Evolutionary conservation across 2,797 vertebrate species (phyloP).

Genomic region (Periparus ater): DNA sequence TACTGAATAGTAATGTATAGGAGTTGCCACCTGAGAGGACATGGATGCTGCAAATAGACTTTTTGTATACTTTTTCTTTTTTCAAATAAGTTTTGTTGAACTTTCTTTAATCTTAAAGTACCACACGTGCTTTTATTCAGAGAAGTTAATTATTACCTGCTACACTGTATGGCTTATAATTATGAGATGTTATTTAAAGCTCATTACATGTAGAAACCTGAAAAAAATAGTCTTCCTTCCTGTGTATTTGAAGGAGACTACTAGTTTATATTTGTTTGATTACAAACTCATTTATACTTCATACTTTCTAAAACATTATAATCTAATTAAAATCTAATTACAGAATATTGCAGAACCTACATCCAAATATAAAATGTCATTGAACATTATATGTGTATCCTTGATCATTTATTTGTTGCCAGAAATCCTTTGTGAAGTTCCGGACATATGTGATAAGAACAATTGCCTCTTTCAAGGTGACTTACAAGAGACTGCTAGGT

Average conservation of each 20-base stretch:
- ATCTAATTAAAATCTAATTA: neutral
- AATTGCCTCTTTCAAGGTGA: neutral
- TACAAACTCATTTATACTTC: neutral
- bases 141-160: neutral
- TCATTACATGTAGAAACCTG: neutral
- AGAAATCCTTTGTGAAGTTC: neutral
- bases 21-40: neutral
- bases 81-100: neutral
- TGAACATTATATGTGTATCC: neutral
- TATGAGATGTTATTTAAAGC: neutral
- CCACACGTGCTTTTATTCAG: neutral
- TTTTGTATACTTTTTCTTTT: neutral
- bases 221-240: neutral
- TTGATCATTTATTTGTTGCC: neutral
- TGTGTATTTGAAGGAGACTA: neutral
- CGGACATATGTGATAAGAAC: neutral
- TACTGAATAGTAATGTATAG: neutral
- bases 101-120: neutral
- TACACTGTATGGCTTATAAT: neutral
- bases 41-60: neutral
- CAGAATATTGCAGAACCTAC: neutral
- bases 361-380: neutral
- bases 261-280: neutral
- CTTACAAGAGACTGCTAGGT: neutral
- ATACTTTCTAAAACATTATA: neutral